Conservation (phyloP, 2,113 vertebrate species). For the Chaetodon auriga region DNA sequence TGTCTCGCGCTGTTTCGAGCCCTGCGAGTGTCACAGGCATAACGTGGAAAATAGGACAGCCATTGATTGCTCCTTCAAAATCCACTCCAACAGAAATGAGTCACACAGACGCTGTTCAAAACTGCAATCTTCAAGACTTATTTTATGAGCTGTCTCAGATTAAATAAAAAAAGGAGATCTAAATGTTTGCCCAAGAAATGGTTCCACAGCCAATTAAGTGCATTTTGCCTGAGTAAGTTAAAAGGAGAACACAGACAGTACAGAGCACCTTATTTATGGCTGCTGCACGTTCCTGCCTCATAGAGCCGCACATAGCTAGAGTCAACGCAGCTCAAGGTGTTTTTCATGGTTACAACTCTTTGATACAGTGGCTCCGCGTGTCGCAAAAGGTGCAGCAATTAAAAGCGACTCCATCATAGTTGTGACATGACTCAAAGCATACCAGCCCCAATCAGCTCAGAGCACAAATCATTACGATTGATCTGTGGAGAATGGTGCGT, state of each 20-base stretch:
- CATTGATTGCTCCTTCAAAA: slow-evolving; percentile 54
- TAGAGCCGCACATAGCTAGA: slow-evolving; percentile 48
- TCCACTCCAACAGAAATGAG: slow-evolving; percentile 58
- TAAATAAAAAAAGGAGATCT: slow-evolving; percentile 25
- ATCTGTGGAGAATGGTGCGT: slow-evolving; percentile 32
- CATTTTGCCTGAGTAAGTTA: slow-evolving; percentile 22
- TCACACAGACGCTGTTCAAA: slow-evolving; percentile 40
- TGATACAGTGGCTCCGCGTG: slow-evolving; percentile 28
- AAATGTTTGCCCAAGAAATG: slow-evolving; percentile 34
- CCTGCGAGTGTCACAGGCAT: slow-evolving; percentile 38
- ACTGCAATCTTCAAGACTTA: slow-evolving; percentile 19
- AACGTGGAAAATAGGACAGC: slow-evolving; percentile 68
- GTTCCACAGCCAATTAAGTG: slow-evolving; percentile 39
- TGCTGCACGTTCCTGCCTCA: slow-evolving; percentile 31
- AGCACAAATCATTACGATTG: slow-evolving; percentile 49
- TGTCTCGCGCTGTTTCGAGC: slow-evolving; percentile 56
- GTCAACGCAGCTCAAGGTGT: slow-evolving; percentile 49
- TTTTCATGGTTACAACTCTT: slow-evolving; percentile 62
- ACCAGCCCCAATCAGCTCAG: slow-evolving; percentile 14
- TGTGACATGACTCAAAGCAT: slow-evolving; percentile 31
- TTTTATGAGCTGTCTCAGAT: slow-evolving; percentile 33
- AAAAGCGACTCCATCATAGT: slow-evolving; percentile 31
- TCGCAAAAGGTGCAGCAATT: slow-evolving; percentile 56
- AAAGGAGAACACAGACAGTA: slow-evolving; percentile 30
- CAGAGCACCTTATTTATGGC: slow-evolving; percentile 60